phyloP scores from a whole-genome alignment of 1,140 invertebrate genomes.

The Macrobrachium nipponense region DNA sequence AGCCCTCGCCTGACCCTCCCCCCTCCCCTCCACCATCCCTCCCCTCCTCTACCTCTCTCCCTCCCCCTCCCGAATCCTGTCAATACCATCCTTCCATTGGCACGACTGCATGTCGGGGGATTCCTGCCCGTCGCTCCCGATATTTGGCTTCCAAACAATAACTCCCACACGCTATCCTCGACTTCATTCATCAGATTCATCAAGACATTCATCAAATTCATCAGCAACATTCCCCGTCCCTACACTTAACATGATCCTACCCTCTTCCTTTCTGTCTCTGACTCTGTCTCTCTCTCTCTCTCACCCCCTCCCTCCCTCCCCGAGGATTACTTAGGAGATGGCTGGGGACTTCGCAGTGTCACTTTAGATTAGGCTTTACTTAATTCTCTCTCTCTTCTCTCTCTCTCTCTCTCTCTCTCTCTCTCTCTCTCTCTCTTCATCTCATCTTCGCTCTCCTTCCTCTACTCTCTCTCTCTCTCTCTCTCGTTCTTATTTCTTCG shows the following conservation, averaged over 20 bases:
- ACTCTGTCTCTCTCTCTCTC: neutral
- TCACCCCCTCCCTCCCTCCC: neutral
- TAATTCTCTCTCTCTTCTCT: neutral
- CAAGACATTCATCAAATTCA: neutral
- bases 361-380: neutral
- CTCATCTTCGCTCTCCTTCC: conserved; percentile 1
- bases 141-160: too few species aligned
- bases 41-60: neutral
- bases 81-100: neutral
- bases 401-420: neutral
- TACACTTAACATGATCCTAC: too few species aligned
- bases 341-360: neutral
- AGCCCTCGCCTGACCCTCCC: neutral
- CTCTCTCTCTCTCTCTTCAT: neutral
- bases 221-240: neutral
- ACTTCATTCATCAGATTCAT: neutral
- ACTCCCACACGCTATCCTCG: neutral
- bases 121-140: too few species aligned
- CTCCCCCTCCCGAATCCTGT: neutral
- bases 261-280: neutral
- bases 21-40: neutral
- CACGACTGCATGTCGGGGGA: too few species aligned
- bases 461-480: neutral
- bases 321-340: too few species aligned
- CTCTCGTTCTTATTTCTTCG: neutral